Conservation (phyloP, 1,140 invertebrate genomes). For the Bombus consobrinus region DNA sequence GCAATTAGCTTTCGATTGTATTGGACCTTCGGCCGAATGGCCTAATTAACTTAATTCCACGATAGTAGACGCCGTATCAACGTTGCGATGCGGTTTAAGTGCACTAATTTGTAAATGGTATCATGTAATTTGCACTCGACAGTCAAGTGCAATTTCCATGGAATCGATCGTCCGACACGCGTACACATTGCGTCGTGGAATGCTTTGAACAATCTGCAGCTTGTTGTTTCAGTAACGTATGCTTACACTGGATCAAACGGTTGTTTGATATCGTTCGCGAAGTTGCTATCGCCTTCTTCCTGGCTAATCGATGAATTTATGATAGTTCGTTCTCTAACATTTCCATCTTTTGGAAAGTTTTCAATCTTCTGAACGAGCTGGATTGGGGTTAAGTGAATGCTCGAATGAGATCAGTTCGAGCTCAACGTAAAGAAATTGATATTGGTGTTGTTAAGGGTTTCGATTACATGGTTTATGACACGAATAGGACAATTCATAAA, state of each 20-base stretch:
- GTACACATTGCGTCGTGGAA: conserved; percentile 19
- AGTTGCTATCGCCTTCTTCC: background rate
- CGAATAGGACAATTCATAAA: no score
- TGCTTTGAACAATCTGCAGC: conserved; percentile 30
- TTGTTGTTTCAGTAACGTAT: background rate
- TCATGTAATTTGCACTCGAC: conserved; percentile 34
- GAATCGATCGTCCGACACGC: background rate
- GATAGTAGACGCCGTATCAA: background rate
- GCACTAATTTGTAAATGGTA: conserved; percentile 12
- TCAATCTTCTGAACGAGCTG: no score
- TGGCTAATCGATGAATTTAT: background rate
- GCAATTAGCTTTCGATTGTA: background rate
- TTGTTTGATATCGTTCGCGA: background rate
- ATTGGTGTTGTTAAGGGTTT: no score
- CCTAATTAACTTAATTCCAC: conserved; percentile 19
- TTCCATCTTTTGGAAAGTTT: background rate
- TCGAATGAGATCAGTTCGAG: no score
- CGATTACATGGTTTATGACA: no score
- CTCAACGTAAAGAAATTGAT: no score
- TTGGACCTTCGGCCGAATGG: conserved; percentile 3
- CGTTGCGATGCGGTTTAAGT: conserved; percentile 3
- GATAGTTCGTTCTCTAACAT: no score
- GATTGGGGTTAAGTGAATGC: no score
- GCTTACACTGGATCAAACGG: background rate
- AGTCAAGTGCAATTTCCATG: conserved; percentile 22